Base-by-base conservation (phyloP, 2,113 vertebrate species). In the Sinocyclocheilus grahami region DNA sequence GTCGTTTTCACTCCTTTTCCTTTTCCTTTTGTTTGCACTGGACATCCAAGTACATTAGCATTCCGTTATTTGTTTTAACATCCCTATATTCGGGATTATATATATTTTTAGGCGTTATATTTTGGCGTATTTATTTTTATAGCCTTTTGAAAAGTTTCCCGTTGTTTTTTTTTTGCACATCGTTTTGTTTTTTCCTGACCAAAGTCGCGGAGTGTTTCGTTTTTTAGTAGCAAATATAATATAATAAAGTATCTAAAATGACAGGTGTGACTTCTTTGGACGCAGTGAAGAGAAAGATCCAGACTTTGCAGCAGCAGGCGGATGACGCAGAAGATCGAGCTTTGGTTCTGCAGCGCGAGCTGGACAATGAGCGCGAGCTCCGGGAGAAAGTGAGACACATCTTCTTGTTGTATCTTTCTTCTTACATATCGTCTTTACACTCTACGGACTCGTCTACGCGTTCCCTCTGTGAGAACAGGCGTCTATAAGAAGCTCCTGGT, bases 241-340 rank as follows among this genome's bases (percentile, higher is more conserved):
- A 58, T 42, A 62, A 53, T 75, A 72, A 74, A 79, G 27, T 18
- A 69, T 14, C 10, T 22, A 92, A 53, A 77, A 98, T 98, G 97
- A 96, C 97, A 92, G 94, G 96, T 92, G 89, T 95, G 89, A 98
- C 96, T 93, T 99, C 97, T 90, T 91, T 99, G 96, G 97, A 98
- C 88, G 96, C 97, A 37, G 98, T 98, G 89, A 98, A 98, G 93
- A 96, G 97, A 93, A 99, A 99, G 95, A 98, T 99, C 93, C 97
- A 98, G 94, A 95, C 95, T 94, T 96, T 99, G 94, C 98, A 99
- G 94, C 97, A 97, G 94, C 97, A 99, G 93, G 97, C 97, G 75
- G 97, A 98, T 93, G 96, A 97, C 91, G 97, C 97, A 42, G 97
- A 98, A 92, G 97, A 98, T 82, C 96, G 96, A 84, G 96, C 97